Base-by-base conservation (phyloP, 2,888 invertebrate genomes). In the Mactromeris polynyma region DNA sequence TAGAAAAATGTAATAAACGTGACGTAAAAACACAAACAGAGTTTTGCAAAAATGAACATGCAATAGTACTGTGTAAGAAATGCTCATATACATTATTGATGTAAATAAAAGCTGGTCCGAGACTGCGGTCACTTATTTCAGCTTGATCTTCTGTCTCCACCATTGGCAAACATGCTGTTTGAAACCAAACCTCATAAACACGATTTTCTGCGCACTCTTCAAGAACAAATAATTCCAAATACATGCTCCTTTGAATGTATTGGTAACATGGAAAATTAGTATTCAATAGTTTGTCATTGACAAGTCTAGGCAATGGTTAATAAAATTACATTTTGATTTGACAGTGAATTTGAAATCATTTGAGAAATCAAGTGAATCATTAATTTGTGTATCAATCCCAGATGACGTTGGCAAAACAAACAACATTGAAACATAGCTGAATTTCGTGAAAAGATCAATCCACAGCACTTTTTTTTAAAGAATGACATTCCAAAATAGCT, bases 271-370 rank as follows among this genome's bases (percentile, higher is more conserved):
- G 42, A 54, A 54, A 9, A 54, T 54, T 54, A 54, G 19, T 54
- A 54, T 54, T 58, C 58, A 58, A 21, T n/a, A 58, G 58, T 58
- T 58, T 58, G 58, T 58, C 58, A 58, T 58, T 58, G 58, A 58
- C 1, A 4, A n/a, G 58, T 58, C 58, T 58, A 58, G n/a, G 58
- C 26, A 21, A 58, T 14, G 19, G 58, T 58, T 58, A 7, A 64
- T 64, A n/a, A 26, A 64, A 64, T 64, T n/a, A 64, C 58, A 26
- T 64, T 26, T 64, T n/a, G 58, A 64, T 46, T 26, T 26, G 26
- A 64, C 58, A 26, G 26, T 64, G 58, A 64, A 64, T 64, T n/a
- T 64, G 26, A 26, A 64, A 26, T 58, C 58, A n/a, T 7, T 58
- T 26, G 58, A n/a, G 58, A 64, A 9, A 64, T 2, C 2, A 26